phyloP scores from a whole-genome alignment of 2,888 invertebrate species.

The Pomacea canaliculata region DNA sequence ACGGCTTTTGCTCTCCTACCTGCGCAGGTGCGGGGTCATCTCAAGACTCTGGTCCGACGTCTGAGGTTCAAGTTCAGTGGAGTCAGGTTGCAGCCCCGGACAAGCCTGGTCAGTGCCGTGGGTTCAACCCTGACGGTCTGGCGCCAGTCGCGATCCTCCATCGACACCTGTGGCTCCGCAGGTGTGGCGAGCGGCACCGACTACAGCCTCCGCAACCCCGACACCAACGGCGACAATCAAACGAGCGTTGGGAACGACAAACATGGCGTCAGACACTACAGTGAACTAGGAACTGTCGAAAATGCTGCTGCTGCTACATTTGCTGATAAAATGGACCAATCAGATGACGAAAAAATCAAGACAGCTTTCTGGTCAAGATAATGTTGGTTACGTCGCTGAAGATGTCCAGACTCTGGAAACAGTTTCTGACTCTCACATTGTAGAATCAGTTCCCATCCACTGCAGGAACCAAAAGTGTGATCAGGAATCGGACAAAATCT shows the following conservation, averaged over 20 bases:
- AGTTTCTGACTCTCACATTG: too few relatives aligned
- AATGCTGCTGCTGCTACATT: too few relatives aligned
- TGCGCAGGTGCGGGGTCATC: conserved; percentile 15
- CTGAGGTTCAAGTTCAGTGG: conserved; percentile 12
- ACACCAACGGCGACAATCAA: neutral
- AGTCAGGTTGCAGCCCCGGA: neutral
- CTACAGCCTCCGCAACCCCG: neutral
- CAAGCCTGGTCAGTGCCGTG: neutral
- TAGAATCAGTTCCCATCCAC: too few relatives aligned
- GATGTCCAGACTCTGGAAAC: too few relatives aligned
- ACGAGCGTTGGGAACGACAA: too few relatives aligned
- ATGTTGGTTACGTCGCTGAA: too few relatives aligned
- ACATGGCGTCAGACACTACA: neutral
- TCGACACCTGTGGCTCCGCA: conserved; percentile 17
- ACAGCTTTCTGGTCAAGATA: too few relatives aligned
- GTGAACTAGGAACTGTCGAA: neutral
- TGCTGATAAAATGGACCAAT: too few relatives aligned
- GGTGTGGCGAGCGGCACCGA: neutral
- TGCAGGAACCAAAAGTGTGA: too few relatives aligned
- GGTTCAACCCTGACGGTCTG: neutral
- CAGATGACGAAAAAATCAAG: too few relatives aligned
- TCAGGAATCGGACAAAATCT: too few relatives aligned
- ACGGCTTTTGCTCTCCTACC: too few relatives aligned
- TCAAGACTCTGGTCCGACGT: conserved; percentile 15
- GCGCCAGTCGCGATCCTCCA: conserved; percentile 21